phyloP scores from a whole-genome alignment of 2,797 vertebrate species.

The Dermochelys coriacea region DNA sequence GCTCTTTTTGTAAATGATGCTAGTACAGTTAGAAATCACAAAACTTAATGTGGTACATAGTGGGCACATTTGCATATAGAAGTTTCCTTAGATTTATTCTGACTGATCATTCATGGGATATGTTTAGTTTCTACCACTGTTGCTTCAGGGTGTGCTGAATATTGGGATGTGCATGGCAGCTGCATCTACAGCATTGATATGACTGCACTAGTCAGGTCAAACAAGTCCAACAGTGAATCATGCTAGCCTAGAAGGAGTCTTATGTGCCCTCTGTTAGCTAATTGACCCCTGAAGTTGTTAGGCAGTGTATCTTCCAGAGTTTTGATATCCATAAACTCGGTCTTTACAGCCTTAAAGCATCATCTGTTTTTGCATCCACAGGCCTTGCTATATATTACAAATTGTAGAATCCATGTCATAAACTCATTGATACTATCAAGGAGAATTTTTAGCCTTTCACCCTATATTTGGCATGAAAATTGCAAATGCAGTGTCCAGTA shows the following conservation, averaged over 20 bases:
- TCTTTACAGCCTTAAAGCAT: neutral
- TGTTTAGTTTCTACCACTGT: neutral
- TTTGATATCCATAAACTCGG: neutral
- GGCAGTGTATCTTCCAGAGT: neutral
- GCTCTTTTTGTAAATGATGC: neutral
- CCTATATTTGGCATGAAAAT: neutral
- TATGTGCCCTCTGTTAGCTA: neutral
- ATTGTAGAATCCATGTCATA: neutral
- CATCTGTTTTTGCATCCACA: neutral
- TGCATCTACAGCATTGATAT: constrained; percentile 6
- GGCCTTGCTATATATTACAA: neutral
- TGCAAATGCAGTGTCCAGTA: too few relatives aligned
- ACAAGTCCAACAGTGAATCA: neutral
- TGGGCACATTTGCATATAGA: neutral
- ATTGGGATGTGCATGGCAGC: neutral
- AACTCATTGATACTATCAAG: neutral
- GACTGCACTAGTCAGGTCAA: constrained; percentile 31
- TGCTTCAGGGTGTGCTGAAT: neutral
- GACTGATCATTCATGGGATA: neutral
- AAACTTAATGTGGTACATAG: neutral
- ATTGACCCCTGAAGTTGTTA: neutral
- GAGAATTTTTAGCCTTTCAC: neutral
- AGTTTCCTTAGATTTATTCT: neutral
- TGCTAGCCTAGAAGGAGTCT: neutral
- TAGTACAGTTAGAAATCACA: neutral